Base-by-base conservation (phyloP, 2,797 vertebrate species). In the Mico argentatus region DNA sequence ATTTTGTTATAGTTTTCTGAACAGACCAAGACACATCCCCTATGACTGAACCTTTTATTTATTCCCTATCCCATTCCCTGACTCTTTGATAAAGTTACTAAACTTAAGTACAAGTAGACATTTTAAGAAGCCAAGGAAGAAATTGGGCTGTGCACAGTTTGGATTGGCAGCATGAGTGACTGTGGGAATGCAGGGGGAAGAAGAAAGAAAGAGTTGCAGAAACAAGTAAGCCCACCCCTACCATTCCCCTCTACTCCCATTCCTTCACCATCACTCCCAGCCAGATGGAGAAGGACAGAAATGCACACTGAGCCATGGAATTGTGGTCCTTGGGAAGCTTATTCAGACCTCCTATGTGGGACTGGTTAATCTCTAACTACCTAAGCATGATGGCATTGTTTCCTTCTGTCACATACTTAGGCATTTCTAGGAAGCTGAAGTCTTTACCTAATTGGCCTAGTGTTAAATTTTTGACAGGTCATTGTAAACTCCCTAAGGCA, bases 401-500 rank as follows among this genome's bases (percentile, higher is more conserved):
- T 89, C 39, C 70, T 77, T 94, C 67, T 26, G 41, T 67, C 80
- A 88, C 24, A 79, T 20, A 24, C 79, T 94, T 80, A 36, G 6
- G 46, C 61, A 82, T 89, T 95, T 98, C 44, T 24, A 95, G 61
- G 55, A 96, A 97, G 57, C 61, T 82, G 46, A 90, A 96, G 72
- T 52, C 83, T 97, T 94, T 88, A 95, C 94, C 94, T 97, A 98
- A 97, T 95, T 95, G 97, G 88, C 59, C 92, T 96, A 92, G 46
- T 90, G 64, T 87, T 96, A 97, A 97, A 95, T 79, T 97, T 94
- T 96, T 97, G 96, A 95, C 93, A 90, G 82, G 90, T 94, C 94
- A 98, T 57, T 94, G 91, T 95, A 94, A 95, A 97, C 96, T 95
- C 90, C 95, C 96, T 59, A 95, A 96, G 94, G 96, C 92, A 92